Evolutionary conservation across 2,888 invertebrate species (phyloP).

Genomic region (Drosophila infuscata): DNA sequence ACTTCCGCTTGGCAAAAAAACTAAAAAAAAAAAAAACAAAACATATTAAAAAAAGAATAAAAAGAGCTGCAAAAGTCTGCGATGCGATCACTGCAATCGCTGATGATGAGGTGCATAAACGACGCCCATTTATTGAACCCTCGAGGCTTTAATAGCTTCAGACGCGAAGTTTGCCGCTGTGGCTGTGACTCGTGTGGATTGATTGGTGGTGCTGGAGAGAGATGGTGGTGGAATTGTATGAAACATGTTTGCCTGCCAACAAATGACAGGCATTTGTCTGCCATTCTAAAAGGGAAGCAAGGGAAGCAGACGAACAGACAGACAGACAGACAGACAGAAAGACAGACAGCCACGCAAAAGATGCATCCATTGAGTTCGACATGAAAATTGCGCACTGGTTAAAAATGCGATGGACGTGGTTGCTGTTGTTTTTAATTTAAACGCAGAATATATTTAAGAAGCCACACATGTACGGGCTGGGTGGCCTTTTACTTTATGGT

Average conservation of each 20-base stretch:
- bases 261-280: slow-evolving; percentile 81
- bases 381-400: slow-evolving; percentile 71
- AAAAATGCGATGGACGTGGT: slow-evolving; percentile 39
- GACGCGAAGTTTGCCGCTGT: slow-evolving; percentile 29
- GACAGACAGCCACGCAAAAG: slow-evolving; percentile 38
- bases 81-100: slow-evolving; percentile 76
- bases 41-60: slow-evolving; percentile 19
- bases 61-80: slow-evolving; percentile 49
- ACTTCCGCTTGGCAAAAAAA: slow-evolving; percentile 67
- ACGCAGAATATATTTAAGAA: slow-evolving; percentile 68
- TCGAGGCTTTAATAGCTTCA: slow-evolving; percentile 70
- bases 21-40: not conserved
- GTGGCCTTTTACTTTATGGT: slow-evolving; percentile 31
- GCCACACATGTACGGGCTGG: slow-evolving; percentile 65
- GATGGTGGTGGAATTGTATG: slow-evolving; percentile 8
- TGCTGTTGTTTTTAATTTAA: slow-evolving; percentile 44
- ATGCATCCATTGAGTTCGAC: slow-evolving; percentile 77
- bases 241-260: slow-evolving; percentile 75
- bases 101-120: slow-evolving; percentile 81
- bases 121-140: slow-evolving; percentile 81
- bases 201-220: slow-evolving; percentile 16
- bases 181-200: slow-evolving; percentile 14
- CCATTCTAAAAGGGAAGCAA: slow-evolving; percentile 28
- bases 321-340: slow-evolving; percentile 13
- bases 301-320: slow-evolving; percentile 5